Base-by-base conservation (phyloP, 2,113 vertebrate species). In the Abramis brama region DNA sequence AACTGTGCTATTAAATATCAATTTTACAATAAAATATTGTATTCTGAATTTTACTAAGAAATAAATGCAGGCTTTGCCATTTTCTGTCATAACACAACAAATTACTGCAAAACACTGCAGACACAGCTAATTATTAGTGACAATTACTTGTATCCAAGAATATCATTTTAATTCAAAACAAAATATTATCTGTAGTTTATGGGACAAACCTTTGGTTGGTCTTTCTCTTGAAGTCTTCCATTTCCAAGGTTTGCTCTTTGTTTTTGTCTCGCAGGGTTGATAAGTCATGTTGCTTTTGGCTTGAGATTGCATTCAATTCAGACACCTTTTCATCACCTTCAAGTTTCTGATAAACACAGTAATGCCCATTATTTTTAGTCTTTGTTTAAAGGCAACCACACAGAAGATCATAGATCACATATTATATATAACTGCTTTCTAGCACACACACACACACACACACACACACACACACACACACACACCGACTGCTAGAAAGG, bases 271-370 rank as follows among this genome's bases (percentile, higher is more conserved):
- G 17, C 39, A 95, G 85, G 64, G 86, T 81, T 15, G 62, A 83
- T 33, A 92, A 89, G 1, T 90, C 91, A 71, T 87, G 66, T 4
- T 74, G 55, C 84, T 91, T 94, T 79, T 85, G 90, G 43, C 70
- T 57, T 60, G 93, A 90, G 60, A 90, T 86, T 75, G 92, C 88
- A 82, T 94, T 84, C 76, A 84, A 43, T 85, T 87, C 15, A 78
- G 88, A 93, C 62, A 94, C 74, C 76, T 94, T 90, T 57, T 83
- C 87, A 81, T 94, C 86, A 43, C 86, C 89, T 21, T 90, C 74
- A 27, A 36, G 86, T 89, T 87, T 93, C 95, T 96, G 88, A 85
- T 19, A 73, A 83, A 81, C 59, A 87, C 75, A 88, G 9, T 70
- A 87, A 62, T 36, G 73, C 57, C 45, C 52, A 50, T 59, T 86